Conservation (phyloP, 2,797 vertebrate species). For the Emys orbicularis region DNA sequence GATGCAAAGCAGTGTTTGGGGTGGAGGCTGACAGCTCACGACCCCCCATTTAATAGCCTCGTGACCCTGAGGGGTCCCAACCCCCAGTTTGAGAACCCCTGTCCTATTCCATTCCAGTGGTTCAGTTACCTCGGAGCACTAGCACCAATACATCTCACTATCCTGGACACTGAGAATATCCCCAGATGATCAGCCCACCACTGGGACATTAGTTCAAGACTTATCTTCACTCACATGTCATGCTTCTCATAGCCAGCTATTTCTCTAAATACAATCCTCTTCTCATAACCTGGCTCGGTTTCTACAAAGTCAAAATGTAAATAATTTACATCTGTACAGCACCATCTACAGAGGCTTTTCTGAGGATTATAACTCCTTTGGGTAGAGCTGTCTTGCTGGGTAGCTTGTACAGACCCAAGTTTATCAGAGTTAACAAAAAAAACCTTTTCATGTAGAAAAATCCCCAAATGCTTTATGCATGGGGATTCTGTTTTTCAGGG, state of each 20-base stretch:
- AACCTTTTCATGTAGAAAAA: constrained; percentile 14
- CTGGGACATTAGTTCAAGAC: constrained; percentile 10
- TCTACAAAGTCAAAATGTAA: background rate
- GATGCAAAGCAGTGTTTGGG: too few species aligned
- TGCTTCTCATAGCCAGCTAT: background rate
- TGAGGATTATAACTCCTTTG: background rate
- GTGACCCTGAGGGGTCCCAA: too few species aligned
- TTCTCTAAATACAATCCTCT: background rate
- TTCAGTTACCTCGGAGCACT: background rate
- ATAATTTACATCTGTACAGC: background rate
- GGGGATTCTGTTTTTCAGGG: background rate
- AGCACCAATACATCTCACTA: constrained; percentile 14
- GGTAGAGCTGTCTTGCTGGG: background rate
- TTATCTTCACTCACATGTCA: background rate
- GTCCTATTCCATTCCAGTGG: too few species aligned
- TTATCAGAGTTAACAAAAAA: background rate
- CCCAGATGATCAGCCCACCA: background rate
- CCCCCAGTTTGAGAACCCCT: too few species aligned
- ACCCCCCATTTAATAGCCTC: too few species aligned
- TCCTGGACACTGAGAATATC: constrained; percentile 6
- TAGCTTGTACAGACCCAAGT: background rate
- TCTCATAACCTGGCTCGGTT: background rate
- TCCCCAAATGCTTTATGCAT: background rate
- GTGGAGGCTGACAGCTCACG: too few species aligned
- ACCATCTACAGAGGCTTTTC: background rate